Percentiles rank a stretch among this genome's conserved stretches.
phyloP scores from a whole-genome alignment of 2,797 vertebrate genomes.

The Rhinichthys osculus region DNA sequence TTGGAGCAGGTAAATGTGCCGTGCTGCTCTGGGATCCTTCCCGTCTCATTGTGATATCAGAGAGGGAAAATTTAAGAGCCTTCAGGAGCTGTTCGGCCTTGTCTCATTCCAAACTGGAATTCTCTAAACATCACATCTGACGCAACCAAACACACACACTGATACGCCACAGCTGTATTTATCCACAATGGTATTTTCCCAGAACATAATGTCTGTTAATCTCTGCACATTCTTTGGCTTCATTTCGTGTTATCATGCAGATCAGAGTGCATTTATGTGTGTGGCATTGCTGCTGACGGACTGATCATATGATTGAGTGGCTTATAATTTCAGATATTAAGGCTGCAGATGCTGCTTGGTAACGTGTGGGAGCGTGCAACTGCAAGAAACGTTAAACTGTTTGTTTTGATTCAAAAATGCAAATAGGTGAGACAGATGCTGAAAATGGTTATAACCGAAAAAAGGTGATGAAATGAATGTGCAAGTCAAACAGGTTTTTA shows the following conservation, averaged over 20 bases:
- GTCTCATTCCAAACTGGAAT: slow-evolving; percentile 35
- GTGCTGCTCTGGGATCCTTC: slow-evolving; percentile 26
- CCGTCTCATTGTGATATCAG: slow-evolving; percentile 26
- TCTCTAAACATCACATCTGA: slow-evolving; percentile 34
- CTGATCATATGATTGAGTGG: slow-evolving; percentile 36
- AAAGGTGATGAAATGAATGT: slow-evolving; percentile 33
- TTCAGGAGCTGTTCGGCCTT: slow-evolving; percentile 30
- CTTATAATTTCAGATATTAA: slow-evolving; percentile 25
- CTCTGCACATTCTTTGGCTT: slow-evolving; percentile 46
- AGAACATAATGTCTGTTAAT: slow-evolving; percentile 56
- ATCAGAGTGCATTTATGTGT: slow-evolving; percentile 42
- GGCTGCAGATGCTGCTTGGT: slow-evolving; percentile 37
- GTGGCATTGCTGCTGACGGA: slow-evolving; percentile 28
- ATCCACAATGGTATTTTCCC: slow-evolving; percentile 60
- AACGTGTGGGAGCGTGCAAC: background rate
- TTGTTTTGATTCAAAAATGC: slow-evolving; percentile 42
- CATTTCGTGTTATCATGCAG: slow-evolving; percentile 40
- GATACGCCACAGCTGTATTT: slow-evolving; percentile 61
- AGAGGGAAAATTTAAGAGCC: slow-evolving; percentile 34
- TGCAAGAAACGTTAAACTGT: slow-evolving; percentile 9
- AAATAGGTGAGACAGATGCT: slow-evolving; percentile 38
- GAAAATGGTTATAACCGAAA: background rate
- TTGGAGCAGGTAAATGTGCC: slow-evolving; percentile 9
- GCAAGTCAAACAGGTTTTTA: slow-evolving; percentile 28
- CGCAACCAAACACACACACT: slow-evolving; percentile 38